phyloP scores from a whole-genome alignment of 2,888 invertebrate genomes.

The Lasioglossum zephyrum region DNA sequence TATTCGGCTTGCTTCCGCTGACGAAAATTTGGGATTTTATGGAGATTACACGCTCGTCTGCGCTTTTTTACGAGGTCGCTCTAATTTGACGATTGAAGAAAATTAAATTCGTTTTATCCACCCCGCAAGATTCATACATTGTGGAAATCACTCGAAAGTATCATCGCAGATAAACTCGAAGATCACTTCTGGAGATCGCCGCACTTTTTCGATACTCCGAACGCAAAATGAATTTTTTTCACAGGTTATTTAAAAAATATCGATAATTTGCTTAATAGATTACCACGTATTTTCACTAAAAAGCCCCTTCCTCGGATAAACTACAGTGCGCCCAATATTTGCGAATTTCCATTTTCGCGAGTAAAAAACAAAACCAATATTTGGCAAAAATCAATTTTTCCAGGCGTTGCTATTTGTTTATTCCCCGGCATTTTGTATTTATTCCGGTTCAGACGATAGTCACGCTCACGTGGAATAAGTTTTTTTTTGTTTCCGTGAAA shows the following conservation, averaged over 20 bases:
- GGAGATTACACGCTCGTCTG: background rate
- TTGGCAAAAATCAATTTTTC: background rate
- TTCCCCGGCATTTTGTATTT: background rate
- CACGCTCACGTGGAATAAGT: background rate
- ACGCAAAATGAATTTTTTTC: background rate
- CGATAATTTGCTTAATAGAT: background rate
- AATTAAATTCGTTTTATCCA: background rate
- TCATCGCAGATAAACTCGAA: background rate
- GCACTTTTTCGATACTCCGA: background rate
- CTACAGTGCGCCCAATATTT: background rate
- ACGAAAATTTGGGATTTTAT: background rate
- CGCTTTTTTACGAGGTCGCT: background rate
- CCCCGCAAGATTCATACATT: background rate
- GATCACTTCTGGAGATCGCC: background rate
- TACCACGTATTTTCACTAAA: background rate
- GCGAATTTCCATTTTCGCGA: background rate
- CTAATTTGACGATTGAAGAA: background rate
- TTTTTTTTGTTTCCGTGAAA: background rate
- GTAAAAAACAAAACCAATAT: background rate
- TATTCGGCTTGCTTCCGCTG: background rate
- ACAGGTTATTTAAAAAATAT: background rate
- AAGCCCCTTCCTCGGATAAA: background rate
- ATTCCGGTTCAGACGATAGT: background rate
- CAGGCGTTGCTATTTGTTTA: background rate
- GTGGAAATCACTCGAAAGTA: background rate